phyloP scores from a whole-genome alignment of 2,797 vertebrate species.

The Thaleichthys pacificus region DNA sequence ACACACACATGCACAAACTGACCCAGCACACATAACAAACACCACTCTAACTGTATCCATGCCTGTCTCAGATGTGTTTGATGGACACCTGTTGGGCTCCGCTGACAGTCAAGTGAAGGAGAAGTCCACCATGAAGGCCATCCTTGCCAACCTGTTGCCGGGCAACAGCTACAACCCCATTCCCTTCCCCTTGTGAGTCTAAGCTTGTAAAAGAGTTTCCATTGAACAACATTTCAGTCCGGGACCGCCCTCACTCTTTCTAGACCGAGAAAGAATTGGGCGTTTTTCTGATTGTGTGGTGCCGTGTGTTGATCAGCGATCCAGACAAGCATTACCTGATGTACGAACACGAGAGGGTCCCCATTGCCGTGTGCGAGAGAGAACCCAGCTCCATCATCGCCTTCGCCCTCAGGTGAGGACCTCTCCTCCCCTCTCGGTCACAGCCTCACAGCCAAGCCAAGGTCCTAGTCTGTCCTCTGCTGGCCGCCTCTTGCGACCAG shows the following conservation, averaged over 20 bases:
- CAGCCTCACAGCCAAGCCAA: no score
- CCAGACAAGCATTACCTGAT: slow-evolving; percentile 98
- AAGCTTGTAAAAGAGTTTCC: not conserved
- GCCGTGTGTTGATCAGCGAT: slow-evolving; percentile 74
- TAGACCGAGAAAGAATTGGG: not conserved
- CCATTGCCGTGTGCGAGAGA: slow-evolving; percentile 95
- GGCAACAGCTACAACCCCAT: slow-evolving; percentile 96
- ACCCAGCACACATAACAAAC: slow-evolving; percentile 7
- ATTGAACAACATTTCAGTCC: not conserved
- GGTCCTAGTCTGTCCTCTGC: not conserved
- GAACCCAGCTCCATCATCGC: slow-evolving; percentile 99
- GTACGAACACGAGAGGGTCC: slow-evolving; percentile 95
- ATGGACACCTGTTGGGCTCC: slow-evolving; percentile 90
- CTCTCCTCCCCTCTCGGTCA: not conserved
- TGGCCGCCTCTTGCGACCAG: no score
- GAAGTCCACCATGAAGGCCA: slow-evolving; percentile 99
- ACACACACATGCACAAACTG: slow-evolving; percentile 2
- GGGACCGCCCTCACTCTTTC: not conserved
- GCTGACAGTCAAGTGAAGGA: slow-evolving; percentile 96
- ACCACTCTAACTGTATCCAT: not conserved
- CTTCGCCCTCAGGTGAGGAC: slow-evolving; percentile 92
- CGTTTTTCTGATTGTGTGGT: not conserved
- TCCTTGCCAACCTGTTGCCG: slow-evolving; percentile 95
- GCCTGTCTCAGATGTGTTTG: slow-evolving; percentile 86
- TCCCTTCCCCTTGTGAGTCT: slow-evolving; percentile 94